These are phyloP conservation scores for Diuraphis noxia DNA, from an alignment of 1,140 invertebrate species.

Conservation along the genomic window DNA sequence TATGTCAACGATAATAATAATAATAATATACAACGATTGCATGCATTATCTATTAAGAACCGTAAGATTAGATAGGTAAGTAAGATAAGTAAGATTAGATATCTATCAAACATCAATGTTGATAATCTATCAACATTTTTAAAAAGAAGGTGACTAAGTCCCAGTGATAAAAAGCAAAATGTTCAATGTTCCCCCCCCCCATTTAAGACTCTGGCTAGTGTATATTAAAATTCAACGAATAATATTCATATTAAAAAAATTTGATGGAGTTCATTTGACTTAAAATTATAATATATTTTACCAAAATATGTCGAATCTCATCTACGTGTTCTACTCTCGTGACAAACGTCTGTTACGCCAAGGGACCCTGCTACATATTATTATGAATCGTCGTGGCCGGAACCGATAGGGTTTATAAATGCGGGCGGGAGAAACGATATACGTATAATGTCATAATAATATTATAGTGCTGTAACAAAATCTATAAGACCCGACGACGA, in stretches of 20 bases:
- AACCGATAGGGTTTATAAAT: neutral
- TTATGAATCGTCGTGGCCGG: neutral
- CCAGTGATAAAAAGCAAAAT: no score
- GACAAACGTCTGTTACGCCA: neutral
- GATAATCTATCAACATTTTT: no score
- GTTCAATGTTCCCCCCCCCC: no score
- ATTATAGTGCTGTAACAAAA: neutral
- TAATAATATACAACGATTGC: no score
- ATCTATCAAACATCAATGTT: no score
- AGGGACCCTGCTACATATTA: neutral
- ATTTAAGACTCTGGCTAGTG: no score
- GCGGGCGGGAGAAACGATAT: neutral
- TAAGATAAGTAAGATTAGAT: no score
- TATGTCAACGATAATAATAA: no score
- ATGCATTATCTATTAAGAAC: no score
- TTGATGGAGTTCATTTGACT: neutral
- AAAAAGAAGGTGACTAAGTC: no score
- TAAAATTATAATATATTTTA: neutral
- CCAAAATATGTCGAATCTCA: neutral
- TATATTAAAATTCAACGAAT: neutral
- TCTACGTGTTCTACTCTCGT: neutral
- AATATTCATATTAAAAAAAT: neutral
- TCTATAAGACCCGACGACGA: neutral
- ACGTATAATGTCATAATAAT: neutral
- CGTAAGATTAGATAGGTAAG: no score